phyloP scores from a whole-genome alignment of 23 tunicate species.

The Clavelina lepadiformis region DNA sequence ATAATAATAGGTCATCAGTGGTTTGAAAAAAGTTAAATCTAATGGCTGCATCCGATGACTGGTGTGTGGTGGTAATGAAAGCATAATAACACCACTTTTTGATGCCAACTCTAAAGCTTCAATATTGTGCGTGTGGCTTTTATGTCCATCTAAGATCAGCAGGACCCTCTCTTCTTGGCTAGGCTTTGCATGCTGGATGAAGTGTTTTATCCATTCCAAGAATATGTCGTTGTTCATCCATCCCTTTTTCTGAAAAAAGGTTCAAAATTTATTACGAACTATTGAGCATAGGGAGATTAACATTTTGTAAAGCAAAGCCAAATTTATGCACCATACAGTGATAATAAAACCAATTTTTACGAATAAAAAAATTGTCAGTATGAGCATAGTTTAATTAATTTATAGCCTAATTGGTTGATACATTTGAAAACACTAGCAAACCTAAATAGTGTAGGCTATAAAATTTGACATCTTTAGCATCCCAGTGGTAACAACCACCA shows the following conservation, averaged over 20 bases:
- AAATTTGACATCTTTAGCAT: constrained; percentile 1
- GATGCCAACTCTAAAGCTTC: constrained; percentile 2
- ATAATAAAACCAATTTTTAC: constrained; percentile 1
- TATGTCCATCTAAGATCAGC: constrained; percentile 10
- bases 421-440: constrained; percentile 4
- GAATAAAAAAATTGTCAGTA: constrained; percentile 1
- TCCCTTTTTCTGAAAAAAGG: constrained; percentile 11
- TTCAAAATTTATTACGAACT: constrained; percentile 3
- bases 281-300: not conserved
- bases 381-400: constrained; percentile 4
- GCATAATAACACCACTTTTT: constrained; percentile 18
- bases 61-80: constrained; percentile 22
- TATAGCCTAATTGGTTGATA: constrained; percentile 1
- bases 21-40: constrained; percentile 22
- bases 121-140: constrained; percentile 10
- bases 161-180: constrained; percentile 4
- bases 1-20: constrained; percentile 9
- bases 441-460: not conserved
- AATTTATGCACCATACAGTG: too few relatives aligned
- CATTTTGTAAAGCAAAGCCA: not conserved
- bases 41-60: constrained; percentile 21
- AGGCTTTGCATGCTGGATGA: constrained; percentile 6
- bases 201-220: constrained; percentile 6
- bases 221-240: constrained; percentile 15
- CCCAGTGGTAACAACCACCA: constrained; percentile 4